Conservation (phyloP, 2,797 vertebrate genomes). For the Thunnus albacares region DNA sequence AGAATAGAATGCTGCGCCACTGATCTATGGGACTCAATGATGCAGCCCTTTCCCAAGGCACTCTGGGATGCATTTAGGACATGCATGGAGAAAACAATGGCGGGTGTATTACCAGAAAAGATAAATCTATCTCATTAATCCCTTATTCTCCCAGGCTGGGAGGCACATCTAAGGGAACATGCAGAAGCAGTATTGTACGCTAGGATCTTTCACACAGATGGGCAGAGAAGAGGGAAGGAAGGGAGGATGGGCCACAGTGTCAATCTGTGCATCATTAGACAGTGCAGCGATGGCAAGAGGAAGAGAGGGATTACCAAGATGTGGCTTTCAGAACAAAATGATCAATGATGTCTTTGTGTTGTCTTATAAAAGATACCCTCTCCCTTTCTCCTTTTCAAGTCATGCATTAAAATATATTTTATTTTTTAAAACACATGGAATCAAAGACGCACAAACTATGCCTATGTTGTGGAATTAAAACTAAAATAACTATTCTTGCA, state of each 20-base stretch:
- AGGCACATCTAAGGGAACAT: constrained; percentile 81
- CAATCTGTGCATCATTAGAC: constrained; percentile 87
- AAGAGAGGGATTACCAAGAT: constrained; percentile 81
- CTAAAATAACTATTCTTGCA: constrained; percentile 7
- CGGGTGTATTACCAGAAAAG: constrained; percentile 83
- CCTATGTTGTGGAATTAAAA: constrained; percentile 26
- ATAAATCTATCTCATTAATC: constrained; percentile 89
- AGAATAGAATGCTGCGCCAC: constrained; percentile 52
- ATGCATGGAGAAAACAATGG: constrained; percentile 83
- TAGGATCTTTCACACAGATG: constrained; percentile 83
- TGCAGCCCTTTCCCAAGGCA: constrained; percentile 79
- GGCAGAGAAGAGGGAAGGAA: constrained; percentile 62
- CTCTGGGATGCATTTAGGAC: constrained; percentile 81
- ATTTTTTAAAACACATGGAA: constrained; percentile 32
- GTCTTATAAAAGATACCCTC: constrained; percentile 60
- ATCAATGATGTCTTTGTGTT: constrained; percentile 79
- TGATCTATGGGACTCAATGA: constrained; percentile 81
- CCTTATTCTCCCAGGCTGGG: constrained; percentile 82
- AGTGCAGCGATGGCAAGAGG: constrained; percentile 70
- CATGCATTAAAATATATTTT: constrained; percentile 33
- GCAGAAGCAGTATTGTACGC: constrained; percentile 73
- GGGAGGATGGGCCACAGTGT: constrained; percentile 74
- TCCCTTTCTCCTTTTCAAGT: constrained; percentile 53
- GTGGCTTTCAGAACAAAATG: constrained; percentile 78
- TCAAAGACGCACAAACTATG: constrained; percentile 10